Conservation (phyloP, 2,888 invertebrate genomes). For the Rhynchonema sp. region DNA sequence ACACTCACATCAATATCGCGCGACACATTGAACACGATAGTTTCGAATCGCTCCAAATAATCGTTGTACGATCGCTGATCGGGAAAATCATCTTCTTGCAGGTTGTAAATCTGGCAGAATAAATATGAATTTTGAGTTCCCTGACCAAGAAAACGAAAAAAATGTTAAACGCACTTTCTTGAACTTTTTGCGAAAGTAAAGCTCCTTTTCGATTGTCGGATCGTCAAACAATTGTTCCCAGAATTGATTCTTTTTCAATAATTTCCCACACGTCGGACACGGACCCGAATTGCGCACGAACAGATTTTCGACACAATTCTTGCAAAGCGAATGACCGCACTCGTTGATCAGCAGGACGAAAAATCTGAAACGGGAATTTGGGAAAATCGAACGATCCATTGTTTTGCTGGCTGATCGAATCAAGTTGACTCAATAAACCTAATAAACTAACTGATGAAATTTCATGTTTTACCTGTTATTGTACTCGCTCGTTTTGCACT, state of each 20-base stretch:
- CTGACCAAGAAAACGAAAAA: no score
- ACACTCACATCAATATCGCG: conserved; percentile 15
- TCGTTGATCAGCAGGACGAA: conserved; percentile 91
- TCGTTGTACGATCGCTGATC: conserved; percentile 69
- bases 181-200: conserved; percentile 72
- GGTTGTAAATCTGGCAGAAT: conserved; percentile 52
- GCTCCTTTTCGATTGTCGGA: conserved; percentile 84
- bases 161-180: conserved; percentile 34
- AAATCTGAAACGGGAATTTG: no score
- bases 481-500: no score
- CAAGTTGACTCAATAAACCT: no score
- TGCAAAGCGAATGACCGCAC: conserved; percentile 91
- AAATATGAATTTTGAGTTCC: no score
- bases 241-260: conserved; percentile 55
- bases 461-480: no score
- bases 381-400: no score
- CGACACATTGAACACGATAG: conserved; percentile 16
- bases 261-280: neutral
- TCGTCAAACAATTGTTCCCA: conserved; percentile 90
- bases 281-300: conserved; percentile 69
- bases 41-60: conserved; percentile 80
- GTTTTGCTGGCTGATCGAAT: no score
- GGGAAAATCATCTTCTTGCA: conserved; percentile 77
- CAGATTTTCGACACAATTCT: conserved; percentile 83
- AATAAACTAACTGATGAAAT: no score